These are phyloP conservation scores for Tor tambroides DNA, from an alignment of 2,113 vertebrate species.

Conservation along the genomic window DNA sequence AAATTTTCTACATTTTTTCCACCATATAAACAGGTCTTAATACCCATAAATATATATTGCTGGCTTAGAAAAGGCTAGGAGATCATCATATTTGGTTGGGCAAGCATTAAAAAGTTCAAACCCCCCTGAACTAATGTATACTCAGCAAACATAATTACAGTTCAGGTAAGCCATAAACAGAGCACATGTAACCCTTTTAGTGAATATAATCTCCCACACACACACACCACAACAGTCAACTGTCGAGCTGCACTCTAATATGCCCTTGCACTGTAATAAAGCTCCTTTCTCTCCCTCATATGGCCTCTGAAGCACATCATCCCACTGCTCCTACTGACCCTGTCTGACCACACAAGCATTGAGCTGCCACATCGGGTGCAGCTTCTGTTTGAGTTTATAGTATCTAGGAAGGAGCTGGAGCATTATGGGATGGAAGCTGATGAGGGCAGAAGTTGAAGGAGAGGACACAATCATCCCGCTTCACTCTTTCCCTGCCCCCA, in stretches of 20 bases:
- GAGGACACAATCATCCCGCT: conserved; percentile 20
- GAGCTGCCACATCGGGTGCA: conserved; percentile 2
- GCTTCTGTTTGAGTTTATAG: not conserved
- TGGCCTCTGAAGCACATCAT: conserved; percentile 28
- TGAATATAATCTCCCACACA: conserved; percentile 5
- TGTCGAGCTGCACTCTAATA: not conserved
- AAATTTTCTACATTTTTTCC: too few species aligned
- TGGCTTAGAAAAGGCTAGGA: too few species aligned
- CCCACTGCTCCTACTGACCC: conserved; percentile 29
- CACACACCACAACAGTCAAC: conserved; percentile 16
- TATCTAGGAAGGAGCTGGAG: conserved; percentile 28
- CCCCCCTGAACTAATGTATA: not conserved
- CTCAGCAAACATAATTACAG: not conserved
- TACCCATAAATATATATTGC: too few species aligned
- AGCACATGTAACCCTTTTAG: not conserved
- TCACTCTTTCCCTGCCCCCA: not conserved
- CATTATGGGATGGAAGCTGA: conserved; percentile 20
- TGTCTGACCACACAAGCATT: conserved; percentile 28
- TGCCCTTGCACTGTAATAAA: conserved; percentile 30
- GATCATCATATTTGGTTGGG: too few species aligned
- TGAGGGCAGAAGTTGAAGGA: conserved; percentile 39
- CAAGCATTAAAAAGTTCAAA: too few species aligned
- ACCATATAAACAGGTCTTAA: too few species aligned
- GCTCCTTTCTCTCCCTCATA: not conserved
- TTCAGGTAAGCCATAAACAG: not conserved